Percentiles rank a stretch among this genome's conserved stretches.
phyloP scores from a whole-genome alignment of 2,113 vertebrate genomes.

The Amblyornis subalaris region DNA sequence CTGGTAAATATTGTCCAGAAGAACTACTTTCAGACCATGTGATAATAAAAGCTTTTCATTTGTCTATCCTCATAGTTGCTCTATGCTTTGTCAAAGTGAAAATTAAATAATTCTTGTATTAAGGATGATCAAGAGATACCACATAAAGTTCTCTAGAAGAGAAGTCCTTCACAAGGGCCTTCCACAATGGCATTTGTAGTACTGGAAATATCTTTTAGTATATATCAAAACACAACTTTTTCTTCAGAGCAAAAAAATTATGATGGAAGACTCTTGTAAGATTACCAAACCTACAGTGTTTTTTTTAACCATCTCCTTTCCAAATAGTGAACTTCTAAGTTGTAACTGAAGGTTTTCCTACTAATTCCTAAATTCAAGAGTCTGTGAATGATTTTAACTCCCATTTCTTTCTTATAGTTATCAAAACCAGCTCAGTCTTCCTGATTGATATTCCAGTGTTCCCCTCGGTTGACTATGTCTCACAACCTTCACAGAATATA shows the following conservation, averaged over 20 bases:
- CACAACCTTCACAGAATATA: not conserved
- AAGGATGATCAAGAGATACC: not conserved
- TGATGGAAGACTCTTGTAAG: not conserved
- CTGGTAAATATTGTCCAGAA: not conserved
- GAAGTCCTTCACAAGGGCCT: not conserved
- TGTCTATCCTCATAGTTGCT: not conserved
- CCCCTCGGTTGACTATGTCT: fast-evolving
- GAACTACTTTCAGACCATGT: not conserved
- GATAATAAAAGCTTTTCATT: not conserved
- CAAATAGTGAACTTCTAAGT: not conserved
- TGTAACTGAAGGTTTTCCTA: not conserved
- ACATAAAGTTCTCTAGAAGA: not conserved
- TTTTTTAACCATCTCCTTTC: not conserved
- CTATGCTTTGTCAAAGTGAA: not conserved
- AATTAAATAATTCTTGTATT: not conserved
- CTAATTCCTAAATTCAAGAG: not conserved
- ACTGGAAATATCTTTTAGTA: not conserved
- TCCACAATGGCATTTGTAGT: not conserved
- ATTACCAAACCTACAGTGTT: not conserved
- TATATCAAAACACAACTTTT: not conserved
- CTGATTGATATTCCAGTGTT: not conserved
- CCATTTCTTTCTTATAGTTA: not conserved
- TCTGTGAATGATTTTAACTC: not conserved
- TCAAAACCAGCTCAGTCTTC: not conserved
- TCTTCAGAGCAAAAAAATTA: not conserved